Base-by-base conservation (phyloP, 2,113 vertebrate species). In the Ameiurus melas region DNA sequence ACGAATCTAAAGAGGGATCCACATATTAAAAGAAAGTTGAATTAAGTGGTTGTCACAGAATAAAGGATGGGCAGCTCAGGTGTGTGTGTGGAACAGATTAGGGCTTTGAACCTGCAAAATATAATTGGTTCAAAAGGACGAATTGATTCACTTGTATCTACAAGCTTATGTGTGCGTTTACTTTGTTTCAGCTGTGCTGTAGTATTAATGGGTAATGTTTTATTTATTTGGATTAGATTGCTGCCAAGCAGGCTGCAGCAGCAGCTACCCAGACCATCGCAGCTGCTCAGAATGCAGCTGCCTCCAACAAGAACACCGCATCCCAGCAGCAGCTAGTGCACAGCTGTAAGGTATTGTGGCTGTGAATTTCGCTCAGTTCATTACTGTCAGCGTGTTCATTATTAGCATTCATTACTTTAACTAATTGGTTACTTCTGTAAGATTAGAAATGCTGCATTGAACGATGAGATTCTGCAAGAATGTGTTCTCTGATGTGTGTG, bases 221-320 rank as follows among this genome's bases (percentile, higher is more conserved):
- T 51, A 77, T 82, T 78, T 71, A 60, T 91, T 87, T 83, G 73
- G 87, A 85, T 89, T 71, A 99, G 98, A 96, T 97, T 85, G 98
- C 98, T 30, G 97, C 98, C 20, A 99, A 99, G 89, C 98, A 99
- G 93, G 98, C 98, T 0, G 98, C 98, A 0, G 98, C 98, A 3
- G 97, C 98, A 4, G 97, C 98, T 22, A 99, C 98, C 0, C 98
- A 99, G 93, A 99, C 98, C 84, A 99, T 99, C 0, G 98, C 98
- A 12, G 98, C 98, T 85, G 98, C 98, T 27, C 98, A 99, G 94
- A 99, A 99, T 7, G 98, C 98, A 20, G 97, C 98, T 0, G 92
- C 96, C 85, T 99, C 98, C 88, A 99, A 99, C 91, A 99, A 98
- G 95, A 99, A 99, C 92, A 96, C 97, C 0, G 95, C 95, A 1